Conservation (phyloP, 2,888 invertebrate species). For the Phlogophora meticulosa region DNA sequence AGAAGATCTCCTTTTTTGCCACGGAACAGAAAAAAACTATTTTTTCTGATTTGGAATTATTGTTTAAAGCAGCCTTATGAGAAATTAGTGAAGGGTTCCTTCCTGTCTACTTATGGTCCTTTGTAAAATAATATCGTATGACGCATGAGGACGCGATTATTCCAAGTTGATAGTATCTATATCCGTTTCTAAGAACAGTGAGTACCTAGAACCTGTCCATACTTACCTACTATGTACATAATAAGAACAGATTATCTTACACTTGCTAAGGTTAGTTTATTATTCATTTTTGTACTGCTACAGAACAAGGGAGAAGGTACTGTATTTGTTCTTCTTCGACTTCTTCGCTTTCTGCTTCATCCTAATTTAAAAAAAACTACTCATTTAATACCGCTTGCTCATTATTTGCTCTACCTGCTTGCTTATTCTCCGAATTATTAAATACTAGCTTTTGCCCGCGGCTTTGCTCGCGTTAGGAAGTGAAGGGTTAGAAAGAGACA, state of each 20-base stretch:
- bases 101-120: neutral
- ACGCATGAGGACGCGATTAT: slow-evolving; percentile 10
- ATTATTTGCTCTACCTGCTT: neutral
- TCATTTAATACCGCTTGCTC: neutral
- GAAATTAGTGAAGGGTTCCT: neutral
- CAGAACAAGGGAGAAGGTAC: too few species aligned
- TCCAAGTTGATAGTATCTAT: slow-evolving; percentile 18
- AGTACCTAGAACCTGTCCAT: slow-evolving; percentile 4
- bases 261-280: neutral
- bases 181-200: slow-evolving; percentile 37
- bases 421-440: neutral
- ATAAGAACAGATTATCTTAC: slow-evolving; percentile 21
- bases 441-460: too few species aligned
- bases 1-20: too few species aligned
- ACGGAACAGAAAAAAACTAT: too few species aligned
- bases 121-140: slow-evolving; percentile 6
- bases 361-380: neutral
- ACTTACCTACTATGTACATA: slow-evolving; percentile 14
- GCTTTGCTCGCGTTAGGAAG: too few species aligned
- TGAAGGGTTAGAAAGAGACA: too few species aligned
- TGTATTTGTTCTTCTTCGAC: too few species aligned
- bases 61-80: neutral
- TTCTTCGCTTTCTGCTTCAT: neutral
- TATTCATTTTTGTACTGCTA: slow-evolving; percentile 3
- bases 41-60: neutral